Base-by-base conservation (phyloP, 2,888 invertebrate species). In the Acleris laterana region DNA sequence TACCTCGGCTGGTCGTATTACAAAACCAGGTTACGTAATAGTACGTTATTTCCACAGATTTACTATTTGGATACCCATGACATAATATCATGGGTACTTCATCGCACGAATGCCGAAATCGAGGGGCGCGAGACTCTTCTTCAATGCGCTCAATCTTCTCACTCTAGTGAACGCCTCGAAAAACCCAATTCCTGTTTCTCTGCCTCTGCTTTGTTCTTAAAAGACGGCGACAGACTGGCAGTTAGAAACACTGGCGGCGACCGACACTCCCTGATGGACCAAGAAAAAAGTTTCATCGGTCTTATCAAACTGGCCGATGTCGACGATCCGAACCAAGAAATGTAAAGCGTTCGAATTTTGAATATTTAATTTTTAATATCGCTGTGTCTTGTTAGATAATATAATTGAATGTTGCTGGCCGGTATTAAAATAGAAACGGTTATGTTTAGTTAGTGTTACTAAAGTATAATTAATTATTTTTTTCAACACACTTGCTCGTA, bases 281-380 rank as follows among this genome's bases (percentile, higher is more conserved):
- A 94, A 1, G 96, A 96, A 71, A 96, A 96, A 82, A 97, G 96
- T 75, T 97, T 96, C 90, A 96, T 97, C 74, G 97, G 97, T 44
- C 92, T 96, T n/a, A 93, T 96, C 61, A 96, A 96, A 84, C 86
- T 96, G n/a, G 95, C 94, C 17, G 95, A 95, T 73, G 88, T 90
- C 1, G 87, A 87, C 28, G 89, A 89, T 28, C 90, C 89, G 1
- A 79, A 80, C 5, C 79, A 85, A 32, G 90, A 91, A 68, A 69
- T 90, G 46, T 90, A 86, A 42, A 42, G 13, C 52, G 48, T 58
- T 58, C 52, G 17, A 55, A 32, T 50, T 56, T 55, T 19, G n/a
- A 63, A 55, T n/a, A 2, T 58, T 44, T 19, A 28, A 19, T 20
- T 28, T 57, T 50, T 9, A 28, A 50, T 65, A 65, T 53, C 22